These are phyloP conservation scores for Clarias fuscus DNA, from an alignment of 2,797 vertebrate genomes.

Conservation along the genomic window DNA sequence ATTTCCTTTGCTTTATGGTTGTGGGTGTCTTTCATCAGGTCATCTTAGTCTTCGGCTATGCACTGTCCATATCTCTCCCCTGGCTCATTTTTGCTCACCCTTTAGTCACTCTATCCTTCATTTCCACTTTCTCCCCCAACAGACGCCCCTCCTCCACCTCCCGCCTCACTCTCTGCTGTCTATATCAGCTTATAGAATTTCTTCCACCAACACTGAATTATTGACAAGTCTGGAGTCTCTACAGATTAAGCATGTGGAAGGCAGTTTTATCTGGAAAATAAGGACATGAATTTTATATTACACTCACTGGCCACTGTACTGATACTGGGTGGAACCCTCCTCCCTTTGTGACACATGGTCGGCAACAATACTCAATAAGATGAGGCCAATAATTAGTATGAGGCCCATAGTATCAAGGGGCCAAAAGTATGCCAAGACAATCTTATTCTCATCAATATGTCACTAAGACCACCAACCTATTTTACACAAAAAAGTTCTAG, in stretches of 20 bases:
- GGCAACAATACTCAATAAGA: not conserved
- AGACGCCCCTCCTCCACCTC: slow-evolving; percentile 31
- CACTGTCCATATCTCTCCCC: slow-evolving; percentile 10
- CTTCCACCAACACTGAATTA: slow-evolving; percentile 70
- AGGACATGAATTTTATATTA: slow-evolving; percentile 19
- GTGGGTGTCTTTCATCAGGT: not conserved
- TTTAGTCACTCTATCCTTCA: not conserved
- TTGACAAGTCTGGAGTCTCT: slow-evolving; percentile 69
- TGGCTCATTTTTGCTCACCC: slow-evolving; percentile 8
- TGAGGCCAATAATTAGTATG: not conserved
- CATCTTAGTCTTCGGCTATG: not conserved
- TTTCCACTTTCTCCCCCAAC: not conserved
- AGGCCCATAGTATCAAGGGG: not conserved
- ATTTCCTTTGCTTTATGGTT: slow-evolving; percentile 4
- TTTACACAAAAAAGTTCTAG: not conserved
- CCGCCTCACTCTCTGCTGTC: slow-evolving; percentile 38
- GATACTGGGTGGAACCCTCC: not conserved
- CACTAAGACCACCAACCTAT: not conserved
- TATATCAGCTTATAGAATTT: slow-evolving; percentile 67
- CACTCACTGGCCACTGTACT: not conserved
- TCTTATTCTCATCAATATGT: not conserved
- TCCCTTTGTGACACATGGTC: not conserved
- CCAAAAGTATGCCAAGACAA: not conserved
- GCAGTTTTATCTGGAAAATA: slow-evolving; percentile 52
- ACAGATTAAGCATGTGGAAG: slow-evolving; percentile 59